phyloP scores from a whole-genome alignment of 2,888 invertebrate species.

The Cyclophora punctaria region DNA sequence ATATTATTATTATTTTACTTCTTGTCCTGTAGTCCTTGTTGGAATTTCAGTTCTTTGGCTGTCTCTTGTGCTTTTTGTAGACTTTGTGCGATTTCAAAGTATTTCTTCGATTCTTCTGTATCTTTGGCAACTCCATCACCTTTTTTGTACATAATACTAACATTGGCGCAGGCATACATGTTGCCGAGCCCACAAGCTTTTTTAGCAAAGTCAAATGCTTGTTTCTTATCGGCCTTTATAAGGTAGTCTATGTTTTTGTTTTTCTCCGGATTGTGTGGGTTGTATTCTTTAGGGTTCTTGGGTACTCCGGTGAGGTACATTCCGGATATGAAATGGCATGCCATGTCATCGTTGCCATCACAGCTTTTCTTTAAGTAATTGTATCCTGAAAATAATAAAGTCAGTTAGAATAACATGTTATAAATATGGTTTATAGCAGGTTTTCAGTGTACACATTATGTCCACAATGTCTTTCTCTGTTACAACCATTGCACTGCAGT shows the following conservation, averaged over 20 bases:
- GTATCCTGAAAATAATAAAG: slow-evolving; percentile 55
- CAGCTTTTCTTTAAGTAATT: slow-evolving; percentile 77
- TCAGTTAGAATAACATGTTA: not conserved
- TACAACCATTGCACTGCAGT: too few species aligned
- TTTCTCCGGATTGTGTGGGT: slow-evolving; percentile 51
- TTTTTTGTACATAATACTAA: slow-evolving; percentile 88
- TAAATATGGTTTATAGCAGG: not conserved
- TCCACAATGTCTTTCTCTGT: too few species aligned
- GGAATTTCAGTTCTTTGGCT: slow-evolving; percentile 72
- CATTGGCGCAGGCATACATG: slow-evolving; percentile 91
- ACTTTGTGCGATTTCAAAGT: slow-evolving; percentile 80
- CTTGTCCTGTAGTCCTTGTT: slow-evolving; percentile 58
- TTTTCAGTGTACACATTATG: too few species aligned
- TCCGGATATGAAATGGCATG: slow-evolving; percentile 87
- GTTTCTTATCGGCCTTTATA: slow-evolving; percentile 79
- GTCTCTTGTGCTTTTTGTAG: slow-evolving; percentile 79
- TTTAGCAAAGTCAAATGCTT: slow-evolving; percentile 85
- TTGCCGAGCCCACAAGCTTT: slow-evolving; percentile 90
- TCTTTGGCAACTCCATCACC: slow-evolving; percentile 89
- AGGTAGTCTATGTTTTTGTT: slow-evolving; percentile 67
- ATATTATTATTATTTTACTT: too few species aligned
- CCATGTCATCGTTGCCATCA: slow-evolving; percentile 76
- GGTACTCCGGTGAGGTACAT: slow-evolving; percentile 85
- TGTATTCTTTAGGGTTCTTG: slow-evolving; percentile 65
- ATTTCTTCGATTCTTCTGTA: slow-evolving; percentile 80